These are phyloP conservation scores for Podarcis raffonei DNA, from an alignment of 2,113 vertebrate genomes.

Conservation along the genomic window DNA sequence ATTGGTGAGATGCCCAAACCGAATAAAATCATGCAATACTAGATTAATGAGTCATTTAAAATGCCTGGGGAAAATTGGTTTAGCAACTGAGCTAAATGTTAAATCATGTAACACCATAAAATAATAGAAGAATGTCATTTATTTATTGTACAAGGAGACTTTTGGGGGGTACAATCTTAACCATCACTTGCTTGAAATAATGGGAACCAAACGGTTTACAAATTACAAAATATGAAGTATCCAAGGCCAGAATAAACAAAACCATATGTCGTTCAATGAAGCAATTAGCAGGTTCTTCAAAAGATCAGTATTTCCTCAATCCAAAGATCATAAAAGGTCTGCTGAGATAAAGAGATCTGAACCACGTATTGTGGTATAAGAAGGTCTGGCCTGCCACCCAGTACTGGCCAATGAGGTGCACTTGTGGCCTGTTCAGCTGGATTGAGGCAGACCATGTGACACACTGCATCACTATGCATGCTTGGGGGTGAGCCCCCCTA, in stretches of 20 bases:
- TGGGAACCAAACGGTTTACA: not conserved
- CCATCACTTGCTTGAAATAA: not conserved
- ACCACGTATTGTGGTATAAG: too few relatives aligned
- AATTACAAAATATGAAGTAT: not conserved
- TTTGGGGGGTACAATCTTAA: not conserved
- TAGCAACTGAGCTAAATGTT: constrained; percentile 23
- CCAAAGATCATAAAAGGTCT: too few relatives aligned
- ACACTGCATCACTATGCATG: too few relatives aligned
- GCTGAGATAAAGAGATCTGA: too few relatives aligned
- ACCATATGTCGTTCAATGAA: not conserved
- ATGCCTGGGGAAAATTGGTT: not conserved
- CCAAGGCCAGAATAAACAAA: not conserved
- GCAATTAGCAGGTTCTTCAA: too few relatives aligned
- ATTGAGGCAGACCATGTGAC: too few relatives aligned
- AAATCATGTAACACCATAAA: constrained; percentile 30
- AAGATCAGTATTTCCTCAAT: too few relatives aligned
- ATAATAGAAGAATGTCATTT: constrained; percentile 22
- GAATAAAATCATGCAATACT: constrained; percentile 28
- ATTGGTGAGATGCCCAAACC: constrained; percentile 36
- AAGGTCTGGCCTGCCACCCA: too few relatives aligned
- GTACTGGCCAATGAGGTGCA: too few relatives aligned
- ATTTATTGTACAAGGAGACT: not conserved
- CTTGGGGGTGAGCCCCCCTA: too few relatives aligned
- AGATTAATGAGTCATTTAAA: constrained; percentile 36
- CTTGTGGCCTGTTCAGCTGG: too few relatives aligned